These are phyloP conservation scores for Onychorhynchus coronatus DNA, from an alignment of 2,113 vertebrate species.

Conservation along the genomic window DNA sequence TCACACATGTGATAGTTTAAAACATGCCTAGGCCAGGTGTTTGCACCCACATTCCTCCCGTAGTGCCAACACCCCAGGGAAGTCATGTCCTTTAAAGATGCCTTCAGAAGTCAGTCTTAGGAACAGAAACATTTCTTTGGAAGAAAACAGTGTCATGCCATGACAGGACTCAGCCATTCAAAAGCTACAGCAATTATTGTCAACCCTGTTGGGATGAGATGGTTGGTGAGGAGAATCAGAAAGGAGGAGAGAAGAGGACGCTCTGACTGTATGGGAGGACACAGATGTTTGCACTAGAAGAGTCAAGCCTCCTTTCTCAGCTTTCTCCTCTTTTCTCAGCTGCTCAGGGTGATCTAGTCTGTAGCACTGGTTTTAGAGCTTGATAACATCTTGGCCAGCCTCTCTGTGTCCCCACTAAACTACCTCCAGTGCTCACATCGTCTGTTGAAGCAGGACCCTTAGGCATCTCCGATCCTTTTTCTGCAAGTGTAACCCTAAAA, in stretches of 20 bases:
- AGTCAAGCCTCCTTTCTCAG: background rate
- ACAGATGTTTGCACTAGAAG: background rate
- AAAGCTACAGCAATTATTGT: background rate
- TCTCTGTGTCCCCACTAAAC: background rate
- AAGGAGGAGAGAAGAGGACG: background rate
- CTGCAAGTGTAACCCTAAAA: background rate
- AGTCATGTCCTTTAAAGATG: constrained; percentile 10
- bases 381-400: background rate
- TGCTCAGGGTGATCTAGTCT: background rate
- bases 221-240: background rate
- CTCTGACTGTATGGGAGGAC: background rate
- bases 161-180: background rate
- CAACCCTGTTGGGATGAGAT: background rate
- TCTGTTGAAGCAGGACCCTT: background rate
- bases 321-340: background rate
- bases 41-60: background rate
- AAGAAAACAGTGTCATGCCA: background rate
- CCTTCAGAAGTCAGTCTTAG: background rate
- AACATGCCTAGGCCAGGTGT: constrained; percentile 3
- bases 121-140: background rate
- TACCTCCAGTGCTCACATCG: background rate
- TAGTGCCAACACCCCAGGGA: constrained; percentile 10
- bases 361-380: background rate
- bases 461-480: background rate
- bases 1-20: background rate